These are phyloP conservation scores for Camponotus vicinus DNA, from an alignment of 1,140 invertebrate species.

Conservation along the genomic window DNA sequence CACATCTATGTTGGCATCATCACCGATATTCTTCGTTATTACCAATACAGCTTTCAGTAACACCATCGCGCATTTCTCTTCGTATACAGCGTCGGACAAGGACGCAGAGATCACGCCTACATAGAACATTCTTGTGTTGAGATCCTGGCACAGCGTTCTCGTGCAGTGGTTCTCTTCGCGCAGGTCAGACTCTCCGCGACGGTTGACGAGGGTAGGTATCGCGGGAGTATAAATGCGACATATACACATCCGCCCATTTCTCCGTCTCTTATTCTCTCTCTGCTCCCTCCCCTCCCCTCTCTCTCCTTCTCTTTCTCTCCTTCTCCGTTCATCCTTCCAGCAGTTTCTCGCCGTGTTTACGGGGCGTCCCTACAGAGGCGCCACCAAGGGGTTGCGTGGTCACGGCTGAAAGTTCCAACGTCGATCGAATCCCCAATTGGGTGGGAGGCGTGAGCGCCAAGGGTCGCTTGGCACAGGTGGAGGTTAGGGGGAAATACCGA, in stretches of 20 bases:
- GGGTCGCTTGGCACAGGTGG: constrained; percentile 55
- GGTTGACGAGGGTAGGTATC: constrained; percentile 58
- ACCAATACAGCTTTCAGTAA: constrained; percentile 9
- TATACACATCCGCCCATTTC: constrained; percentile 56
- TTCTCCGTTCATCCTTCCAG: constrained; percentile 23
- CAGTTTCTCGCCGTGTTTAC: constrained; percentile 68
- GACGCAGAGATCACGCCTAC: not conserved
- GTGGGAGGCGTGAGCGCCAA: constrained; percentile 73
- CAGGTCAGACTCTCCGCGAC: constrained; percentile 61
- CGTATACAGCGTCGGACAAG: constrained; percentile 29
- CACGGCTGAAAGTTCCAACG: constrained; percentile 73
- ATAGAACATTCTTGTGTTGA: constrained; percentile 2
- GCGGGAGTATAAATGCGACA: constrained; percentile 5
- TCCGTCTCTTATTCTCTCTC: not conserved
- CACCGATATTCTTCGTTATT: not conserved
- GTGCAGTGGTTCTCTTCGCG: constrained; percentile 67
- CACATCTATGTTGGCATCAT: not conserved
- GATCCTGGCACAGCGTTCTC: constrained; percentile 63
- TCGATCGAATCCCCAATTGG: constrained; percentile 82
- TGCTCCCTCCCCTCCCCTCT: not conserved
- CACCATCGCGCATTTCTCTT: not conserved
- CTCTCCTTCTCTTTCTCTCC: not conserved
- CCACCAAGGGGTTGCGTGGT: constrained; percentile 69
- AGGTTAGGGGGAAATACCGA: constrained; percentile 67
- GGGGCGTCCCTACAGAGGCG: constrained; percentile 68